A percentile compares a stretch with the other conserved stretches of the same genome.
Evolutionary conservation across 2,113 vertebrate genomes (phyloP).

Genomic region (Callorhinus ursinus): DNA sequence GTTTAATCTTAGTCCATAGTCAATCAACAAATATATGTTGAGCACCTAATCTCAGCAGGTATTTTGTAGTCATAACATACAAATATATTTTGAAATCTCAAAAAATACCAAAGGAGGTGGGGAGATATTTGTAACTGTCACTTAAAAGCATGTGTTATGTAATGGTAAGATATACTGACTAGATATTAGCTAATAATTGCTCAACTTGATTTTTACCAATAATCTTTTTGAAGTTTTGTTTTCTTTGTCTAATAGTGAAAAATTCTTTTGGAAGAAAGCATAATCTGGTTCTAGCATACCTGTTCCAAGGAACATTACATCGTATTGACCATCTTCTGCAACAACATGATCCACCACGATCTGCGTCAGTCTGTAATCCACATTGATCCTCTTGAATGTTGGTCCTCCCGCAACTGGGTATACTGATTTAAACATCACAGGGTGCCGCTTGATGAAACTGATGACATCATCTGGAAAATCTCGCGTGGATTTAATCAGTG

Average conservation of each 20-base stretch:
- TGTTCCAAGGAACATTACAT: slow-evolving; percentile 98
- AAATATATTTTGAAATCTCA: neutral
- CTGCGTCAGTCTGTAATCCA: slow-evolving; percentile 94
- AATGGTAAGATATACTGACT: neutral
- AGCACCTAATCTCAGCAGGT: neutral
- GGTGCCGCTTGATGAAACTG: slow-evolving; percentile 94
- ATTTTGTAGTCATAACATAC: neutral
- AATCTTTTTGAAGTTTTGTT: neutral
- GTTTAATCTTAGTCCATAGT: neutral
- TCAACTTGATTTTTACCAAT: neutral
- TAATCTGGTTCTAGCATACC: slow-evolving; percentile 82
- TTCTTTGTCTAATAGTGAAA: neutral
- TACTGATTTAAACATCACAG: slow-evolving; percentile 92
- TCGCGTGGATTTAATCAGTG: slow-evolving; percentile 94
- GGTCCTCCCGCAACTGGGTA: slow-evolving; percentile 90
- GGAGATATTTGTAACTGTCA: neutral
- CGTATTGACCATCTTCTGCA: slow-evolving; percentile 97
- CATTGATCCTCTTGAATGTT: slow-evolving; percentile 92
- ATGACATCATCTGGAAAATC: slow-evolving; percentile 97
- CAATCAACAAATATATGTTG: neutral
- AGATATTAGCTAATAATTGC: neutral
- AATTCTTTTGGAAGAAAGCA: neutral
- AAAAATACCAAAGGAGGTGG: neutral
- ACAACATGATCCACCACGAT: slow-evolving; percentile 95
- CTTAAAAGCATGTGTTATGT: neutral